Evolutionary conservation across 2,888 invertebrate genomes (phyloP), one percentile per base, ranked within the genome.

Genomic region (Drosophila macrothrix): DNA sequence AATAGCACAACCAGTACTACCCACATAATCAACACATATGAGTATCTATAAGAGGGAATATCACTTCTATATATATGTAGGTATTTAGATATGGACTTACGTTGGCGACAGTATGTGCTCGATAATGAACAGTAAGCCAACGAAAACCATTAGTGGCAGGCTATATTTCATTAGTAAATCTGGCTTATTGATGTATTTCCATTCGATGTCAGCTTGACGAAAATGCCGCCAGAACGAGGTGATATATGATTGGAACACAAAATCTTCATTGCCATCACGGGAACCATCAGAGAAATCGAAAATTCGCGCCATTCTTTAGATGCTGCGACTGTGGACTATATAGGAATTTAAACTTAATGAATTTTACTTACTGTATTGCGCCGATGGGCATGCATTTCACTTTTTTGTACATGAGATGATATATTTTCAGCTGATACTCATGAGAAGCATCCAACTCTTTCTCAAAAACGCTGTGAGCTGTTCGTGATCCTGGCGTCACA

Each of bases 111-210:
- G 3, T 1, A 14, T 0, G n/a, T 62, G 35, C 52, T 94, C 94
- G 84, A 96, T 95, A 55, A 96, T 94, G 4, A 95, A 86, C 55
- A 95, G 94, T 22, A 95, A 93, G 67, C 94, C 94, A 19, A 96
- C 94, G 43, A 95, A 84, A 7, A 95, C 92, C 19, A 95, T 94
- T 82, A 95, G 94, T 2, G 95, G 91, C 29, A 96, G 93, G 88
- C 96, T 97, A 92, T 97, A 98, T 91, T 97, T 97, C 90, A 97
- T 96, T 61, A 98, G 94, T 0, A 96, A 96, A 94, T 98, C 98
- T 0, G 96, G 95, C 80, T 96, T 95, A 59, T 95, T 93, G 59
- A 97, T 93, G 92, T 96, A 98, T 1, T 95, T 95, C 83, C 95
- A 94, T 92, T 98, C 98, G 93, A 94, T 94, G n/a, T 94, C 94